Percentiles rank a stretch among this genome's conserved stretches.
Evolutionary conservation across 1,140 invertebrate species (phyloP).

Genomic region (Ostrea denselamellosa): DNA sequence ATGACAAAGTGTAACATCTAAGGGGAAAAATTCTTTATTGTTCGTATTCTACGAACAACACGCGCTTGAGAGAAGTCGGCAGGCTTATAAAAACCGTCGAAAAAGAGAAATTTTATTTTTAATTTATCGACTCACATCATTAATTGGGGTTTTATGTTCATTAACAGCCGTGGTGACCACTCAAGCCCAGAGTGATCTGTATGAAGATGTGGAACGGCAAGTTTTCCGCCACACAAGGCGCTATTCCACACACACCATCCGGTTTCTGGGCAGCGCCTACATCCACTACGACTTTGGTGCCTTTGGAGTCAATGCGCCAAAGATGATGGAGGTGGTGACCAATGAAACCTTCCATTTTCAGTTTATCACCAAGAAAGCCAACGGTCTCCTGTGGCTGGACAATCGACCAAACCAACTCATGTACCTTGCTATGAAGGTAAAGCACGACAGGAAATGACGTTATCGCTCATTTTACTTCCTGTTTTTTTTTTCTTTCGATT

Average conservation of each 20-base stretch:
- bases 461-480: not conserved
- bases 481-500: not conserved
- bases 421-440: constrained; percentile 71
- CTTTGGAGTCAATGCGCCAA: constrained; percentile 51
- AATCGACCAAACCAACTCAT: constrained; percentile 53
- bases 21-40: too few relatives aligned
- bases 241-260: constrained; percentile 59
- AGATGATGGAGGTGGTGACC: constrained; percentile 51
- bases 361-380: constrained; percentile 65
- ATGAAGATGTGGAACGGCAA: not conserved
- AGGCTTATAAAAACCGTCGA: too few relatives aligned
- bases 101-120: too few relatives aligned
- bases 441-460: not conserved
- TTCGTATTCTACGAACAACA: too few relatives aligned
- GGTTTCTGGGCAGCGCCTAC: constrained; percentile 63
- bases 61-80: too few relatives aligned
- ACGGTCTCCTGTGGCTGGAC: constrained; percentile 71
- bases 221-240: constrained; percentile 7
- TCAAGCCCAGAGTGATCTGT: not conserved
- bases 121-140: not conserved
- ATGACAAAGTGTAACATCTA: too few relatives aligned
- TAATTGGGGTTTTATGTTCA: not conserved
- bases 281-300: constrained; percentile 60
- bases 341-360: constrained; percentile 68
- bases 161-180: constrained; percentile 3